Conservation (phyloP, 2,113 vertebrate genomes). For the Pelusios castaneus region DNA sequence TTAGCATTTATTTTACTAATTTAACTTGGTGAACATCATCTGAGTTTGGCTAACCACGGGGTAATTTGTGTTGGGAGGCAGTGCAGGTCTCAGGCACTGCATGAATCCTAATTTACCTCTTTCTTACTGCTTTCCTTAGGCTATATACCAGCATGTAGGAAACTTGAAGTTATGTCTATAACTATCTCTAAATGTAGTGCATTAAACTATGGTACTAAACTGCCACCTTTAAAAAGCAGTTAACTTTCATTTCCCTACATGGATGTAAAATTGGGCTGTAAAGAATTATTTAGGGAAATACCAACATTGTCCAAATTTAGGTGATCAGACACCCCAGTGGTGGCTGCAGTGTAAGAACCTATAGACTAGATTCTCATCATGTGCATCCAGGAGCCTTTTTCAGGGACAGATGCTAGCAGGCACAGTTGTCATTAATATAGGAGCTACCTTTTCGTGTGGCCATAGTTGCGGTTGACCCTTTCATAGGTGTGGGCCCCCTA, state of each 20-base stretch:
- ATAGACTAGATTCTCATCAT: background rate
- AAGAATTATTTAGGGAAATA: background rate
- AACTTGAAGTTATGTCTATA: background rate
- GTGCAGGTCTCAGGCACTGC: background rate
- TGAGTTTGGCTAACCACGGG: background rate
- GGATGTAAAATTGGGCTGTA: background rate
- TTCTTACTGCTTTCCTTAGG: background rate
- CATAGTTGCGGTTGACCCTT: background rate
- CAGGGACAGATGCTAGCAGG: constrained; percentile 10
- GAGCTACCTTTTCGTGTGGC: background rate
- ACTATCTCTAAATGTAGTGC: background rate
- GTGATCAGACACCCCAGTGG: background rate
- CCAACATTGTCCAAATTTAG: background rate
- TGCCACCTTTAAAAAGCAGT: background rate
- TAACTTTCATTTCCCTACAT: background rate
- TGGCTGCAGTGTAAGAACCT: rapidly evolving
- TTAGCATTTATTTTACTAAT: too few species aligned
- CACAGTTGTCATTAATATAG: background rate
- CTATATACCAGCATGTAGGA: background rate
- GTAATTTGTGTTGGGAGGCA: background rate
- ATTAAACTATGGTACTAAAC: background rate
- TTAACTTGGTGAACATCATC: background rate
- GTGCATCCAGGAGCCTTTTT: background rate
- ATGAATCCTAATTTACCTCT: background rate
- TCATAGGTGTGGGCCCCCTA: background rate